Evolutionary conservation across 2,888 invertebrate species (phyloP), one percentile per base, ranked within the genome.

Genomic region (Julus scanicus): DNA sequence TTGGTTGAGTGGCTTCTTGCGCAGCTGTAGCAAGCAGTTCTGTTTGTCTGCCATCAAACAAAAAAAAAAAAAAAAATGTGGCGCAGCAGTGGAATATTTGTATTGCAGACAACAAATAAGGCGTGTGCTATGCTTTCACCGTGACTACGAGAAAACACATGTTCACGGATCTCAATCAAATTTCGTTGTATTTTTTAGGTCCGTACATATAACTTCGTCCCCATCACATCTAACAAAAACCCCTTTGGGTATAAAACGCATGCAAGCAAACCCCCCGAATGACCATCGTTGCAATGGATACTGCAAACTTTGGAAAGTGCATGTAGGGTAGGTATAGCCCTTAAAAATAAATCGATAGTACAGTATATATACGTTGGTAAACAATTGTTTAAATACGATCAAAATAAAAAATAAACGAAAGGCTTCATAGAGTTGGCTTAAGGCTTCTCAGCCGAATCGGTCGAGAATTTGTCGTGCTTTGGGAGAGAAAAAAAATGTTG

Each of bases 131-230:
- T 71, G 71, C 71, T 29, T 71, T 71, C 29, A 13, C 13, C 13
- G 20, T 71, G 71, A 29, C 71, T 29, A 8, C 63, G 20, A n/a
- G 29, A 11, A 29, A 49, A 71, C 71, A 71, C 29, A 71, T 29
- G 71, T 20, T 63, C 63, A 63, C 63, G 63, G 63, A 6, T 20
- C 71, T 71, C 71, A 71, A 71, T 71, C 71, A n/a, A n/a, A 71
- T 71, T 71, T 71, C 71, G 29, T 71, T 29, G 29, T 49, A 49
- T 49, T 49, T 49, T 49, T 49, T 49, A 49, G 9, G 9, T 49
- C 13, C 11, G 48, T 9, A 49, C 6, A 1, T 49, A 49, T 63
- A 63, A n/a, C 63, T 20, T 63, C 63, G 63, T 20, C 17, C 63
- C 4, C 6, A 17, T n/a, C 20, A 29, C 29, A 29, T 29, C 29